Evolutionary conservation across 2,113 vertebrate species (phyloP).

Genomic region (Paramisgurnus dabryanus): DNA sequence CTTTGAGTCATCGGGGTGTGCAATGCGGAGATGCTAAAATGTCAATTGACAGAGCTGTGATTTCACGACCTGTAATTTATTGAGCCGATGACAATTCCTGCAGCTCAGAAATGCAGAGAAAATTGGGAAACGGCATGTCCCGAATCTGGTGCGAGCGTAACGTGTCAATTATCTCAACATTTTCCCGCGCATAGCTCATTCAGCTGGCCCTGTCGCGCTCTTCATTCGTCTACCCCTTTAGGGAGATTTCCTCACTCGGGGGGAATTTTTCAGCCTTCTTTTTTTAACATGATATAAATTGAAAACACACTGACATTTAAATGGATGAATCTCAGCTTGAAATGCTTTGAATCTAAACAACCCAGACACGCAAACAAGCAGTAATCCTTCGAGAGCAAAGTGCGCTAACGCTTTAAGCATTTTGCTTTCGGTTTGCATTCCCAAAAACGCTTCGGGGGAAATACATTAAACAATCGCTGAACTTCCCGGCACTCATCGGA

Average conservation of each 20-base stretch:
- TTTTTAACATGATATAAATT: constrained; percentile 70
- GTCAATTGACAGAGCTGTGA: constrained; percentile 30
- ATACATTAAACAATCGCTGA: constrained; percentile 1
- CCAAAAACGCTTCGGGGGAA: constrained; percentile 22
- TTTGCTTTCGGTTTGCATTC: constrained; percentile 46
- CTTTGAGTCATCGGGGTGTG: constrained; percentile 49
- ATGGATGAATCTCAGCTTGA: constrained; percentile 51
- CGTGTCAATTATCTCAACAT: constrained; percentile 50
- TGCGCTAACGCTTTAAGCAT: constrained; percentile 53
- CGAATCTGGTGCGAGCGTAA: constrained; percentile 58
- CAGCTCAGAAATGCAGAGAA: constrained; percentile 61
- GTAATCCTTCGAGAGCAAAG: constrained; percentile 45
- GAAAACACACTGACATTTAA: constrained; percentile 68
- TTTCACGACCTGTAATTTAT: constrained; percentile 53
- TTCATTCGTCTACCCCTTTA: constrained; percentile 53
- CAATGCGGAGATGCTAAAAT: constrained; percentile 50
- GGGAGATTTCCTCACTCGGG: constrained; percentile 64
- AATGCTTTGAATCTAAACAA: constrained; percentile 53
- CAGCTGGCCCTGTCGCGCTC: constrained; percentile 49
- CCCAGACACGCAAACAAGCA: constrained; percentile 50
- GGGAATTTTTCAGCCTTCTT: constrained; percentile 67
- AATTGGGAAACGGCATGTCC: constrained; percentile 51
- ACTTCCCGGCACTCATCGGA: constrained; percentile 33
- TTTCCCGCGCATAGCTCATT: constrained; percentile 56
- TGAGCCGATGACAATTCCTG: constrained; percentile 26